phyloP scores from a whole-genome alignment of 2,797 vertebrate genomes.

The Sebastes steindachneri region DNA sequence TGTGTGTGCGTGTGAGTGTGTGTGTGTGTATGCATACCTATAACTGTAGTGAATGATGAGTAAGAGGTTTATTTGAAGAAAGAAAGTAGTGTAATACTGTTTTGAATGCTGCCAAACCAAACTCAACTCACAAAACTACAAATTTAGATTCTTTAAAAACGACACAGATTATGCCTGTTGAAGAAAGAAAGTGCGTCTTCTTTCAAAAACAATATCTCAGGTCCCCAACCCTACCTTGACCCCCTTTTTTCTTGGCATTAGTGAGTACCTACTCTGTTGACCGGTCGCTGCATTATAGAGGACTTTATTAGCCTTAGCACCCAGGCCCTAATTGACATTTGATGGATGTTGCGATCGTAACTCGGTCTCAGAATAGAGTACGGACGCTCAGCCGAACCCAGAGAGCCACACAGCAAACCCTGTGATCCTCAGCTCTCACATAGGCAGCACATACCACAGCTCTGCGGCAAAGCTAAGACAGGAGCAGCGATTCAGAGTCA shows the following conservation, averaged over 20 bases:
- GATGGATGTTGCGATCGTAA: constrained; percentile 68
- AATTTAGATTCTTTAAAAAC: not conserved
- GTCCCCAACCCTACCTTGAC: constrained; percentile 21
- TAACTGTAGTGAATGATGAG: not conserved
- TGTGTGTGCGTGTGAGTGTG: not conserved
- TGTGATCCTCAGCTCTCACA: constrained; percentile 75
- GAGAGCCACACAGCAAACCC: constrained; percentile 34
- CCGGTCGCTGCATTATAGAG: constrained; percentile 60
- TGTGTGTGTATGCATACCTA: too few species aligned
- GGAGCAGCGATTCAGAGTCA: constrained; percentile 43
- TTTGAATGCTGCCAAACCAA: not conserved
- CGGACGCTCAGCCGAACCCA: constrained; percentile 19
- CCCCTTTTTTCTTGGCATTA: constrained; percentile 47
- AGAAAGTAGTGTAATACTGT: not conserved
- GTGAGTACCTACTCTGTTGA: constrained; percentile 67
- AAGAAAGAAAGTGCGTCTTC: not conserved
- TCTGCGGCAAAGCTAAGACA: constrained; percentile 65
- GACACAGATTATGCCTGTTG: not conserved
- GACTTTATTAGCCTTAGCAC: constrained; percentile 68
- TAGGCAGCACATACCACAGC: constrained; percentile 80
- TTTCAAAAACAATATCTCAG: not conserved
- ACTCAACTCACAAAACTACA: not conserved
- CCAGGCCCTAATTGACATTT: constrained; percentile 82
- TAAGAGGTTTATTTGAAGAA: not conserved
- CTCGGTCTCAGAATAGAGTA: constrained; percentile 58